Evolutionary conservation across 2,113 vertebrate species (phyloP).

Genomic region (Fregata magnificens): DNA sequence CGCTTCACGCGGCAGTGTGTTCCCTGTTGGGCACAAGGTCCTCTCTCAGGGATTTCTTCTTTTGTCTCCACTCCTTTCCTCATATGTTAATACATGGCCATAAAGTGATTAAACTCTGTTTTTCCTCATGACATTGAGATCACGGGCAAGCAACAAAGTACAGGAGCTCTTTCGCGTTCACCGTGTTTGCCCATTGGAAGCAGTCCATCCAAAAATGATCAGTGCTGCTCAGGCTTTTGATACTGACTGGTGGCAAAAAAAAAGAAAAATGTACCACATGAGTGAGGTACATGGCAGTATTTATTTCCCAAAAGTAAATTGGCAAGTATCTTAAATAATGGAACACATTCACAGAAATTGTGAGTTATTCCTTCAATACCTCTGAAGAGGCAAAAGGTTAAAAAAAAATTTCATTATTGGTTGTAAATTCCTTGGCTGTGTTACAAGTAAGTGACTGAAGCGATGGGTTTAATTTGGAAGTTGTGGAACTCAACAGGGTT

Average conservation of each 20-base stretch:
- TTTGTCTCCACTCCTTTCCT: not conserved
- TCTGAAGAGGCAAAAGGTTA: not conserved
- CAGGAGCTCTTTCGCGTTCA: not conserved
- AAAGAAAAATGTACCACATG: not conserved
- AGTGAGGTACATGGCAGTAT: not conserved
- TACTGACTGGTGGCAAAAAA: not conserved
- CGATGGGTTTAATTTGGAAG: not conserved
- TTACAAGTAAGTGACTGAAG: not conserved
- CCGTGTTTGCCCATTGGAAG: not conserved
- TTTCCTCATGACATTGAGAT: not conserved
- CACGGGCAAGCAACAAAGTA: not conserved
- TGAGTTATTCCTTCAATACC: not conserved
- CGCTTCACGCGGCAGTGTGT: rapidly evolving
- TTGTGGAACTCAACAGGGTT: not conserved
- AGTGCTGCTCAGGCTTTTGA: not conserved
- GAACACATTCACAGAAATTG: not conserved
- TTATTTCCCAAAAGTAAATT: not conserved
- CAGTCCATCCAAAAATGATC: not conserved
- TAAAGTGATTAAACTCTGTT: not conserved
- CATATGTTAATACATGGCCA: not conserved
- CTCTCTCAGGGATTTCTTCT: not conserved
- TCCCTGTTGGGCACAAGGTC: not conserved
- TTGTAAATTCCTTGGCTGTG: not conserved
- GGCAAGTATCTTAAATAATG: not conserved
- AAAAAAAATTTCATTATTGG: not conserved